Conservation (phyloP, 35 echinoderm and acorn worm species). For the Ophioderma brevispina region DNA sequence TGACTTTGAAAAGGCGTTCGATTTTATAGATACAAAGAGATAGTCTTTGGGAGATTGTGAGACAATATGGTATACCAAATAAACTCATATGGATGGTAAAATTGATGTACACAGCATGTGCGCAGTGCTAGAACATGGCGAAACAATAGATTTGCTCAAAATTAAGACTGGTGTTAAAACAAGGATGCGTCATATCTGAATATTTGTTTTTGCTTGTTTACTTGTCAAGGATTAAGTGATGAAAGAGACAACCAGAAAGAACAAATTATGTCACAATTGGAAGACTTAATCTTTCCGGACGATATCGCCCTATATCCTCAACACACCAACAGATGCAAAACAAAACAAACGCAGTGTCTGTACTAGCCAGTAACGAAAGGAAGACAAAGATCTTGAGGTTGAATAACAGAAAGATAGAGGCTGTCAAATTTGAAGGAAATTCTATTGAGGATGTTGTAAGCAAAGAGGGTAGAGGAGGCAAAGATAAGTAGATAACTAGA, state of each 20-base stretch:
- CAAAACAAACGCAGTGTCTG: conserved; percentile 13
- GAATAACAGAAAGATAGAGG: conserved; percentile 9
- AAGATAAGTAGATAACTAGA: conserved; percentile 5
- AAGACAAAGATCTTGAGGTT: conserved; percentile 43
- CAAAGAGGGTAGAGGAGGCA: conserved; percentile 9
- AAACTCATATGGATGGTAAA: neutral
- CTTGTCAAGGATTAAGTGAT: conserved; percentile 38
- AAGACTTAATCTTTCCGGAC: conserved; percentile 34
- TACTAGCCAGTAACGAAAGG: neutral
- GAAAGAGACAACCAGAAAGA: neutral
- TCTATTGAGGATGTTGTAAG: conserved; percentile 8
- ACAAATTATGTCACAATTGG: conserved; percentile 26
- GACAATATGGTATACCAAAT: conserved; percentile 8
- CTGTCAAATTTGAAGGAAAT: conserved; percentile 4
- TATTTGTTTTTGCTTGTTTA: conserved; percentile 20
- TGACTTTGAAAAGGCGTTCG: neutral
- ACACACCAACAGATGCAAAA: conserved; percentile 16
- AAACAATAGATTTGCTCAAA: conserved; percentile 14
- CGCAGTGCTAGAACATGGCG: conserved; percentile 28
- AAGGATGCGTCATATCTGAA: conserved; percentile 21
- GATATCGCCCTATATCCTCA: conserved; percentile 35
- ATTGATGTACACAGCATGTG: conserved; percentile 3
- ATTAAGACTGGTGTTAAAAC: conserved; percentile 25
- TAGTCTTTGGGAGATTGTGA: conserved; percentile 28
- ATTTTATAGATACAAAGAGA: conserved; percentile 9